Evolutionary conservation across 2,888 invertebrate species (phyloP), one percentile per base, ranked within the genome.

Genomic region (Caenorhabditis sp.): DNA sequence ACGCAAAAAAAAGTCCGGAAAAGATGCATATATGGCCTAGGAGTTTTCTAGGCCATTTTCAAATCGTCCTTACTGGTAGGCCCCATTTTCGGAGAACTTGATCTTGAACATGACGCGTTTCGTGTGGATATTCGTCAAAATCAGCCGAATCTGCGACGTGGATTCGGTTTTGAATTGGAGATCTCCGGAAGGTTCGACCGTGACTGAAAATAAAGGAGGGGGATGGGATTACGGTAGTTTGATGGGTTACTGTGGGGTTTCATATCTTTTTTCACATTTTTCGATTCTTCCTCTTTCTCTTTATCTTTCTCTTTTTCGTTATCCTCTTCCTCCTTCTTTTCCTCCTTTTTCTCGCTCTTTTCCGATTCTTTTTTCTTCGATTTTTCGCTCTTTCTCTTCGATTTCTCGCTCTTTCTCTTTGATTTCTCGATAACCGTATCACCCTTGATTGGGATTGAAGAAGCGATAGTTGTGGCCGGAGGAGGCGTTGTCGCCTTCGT

Each of bases 31-130:
- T n/a, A n/a, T n/a, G n/a, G n/a, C n/a, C n/a, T n/a, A n/a, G n/a
- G n/a, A n/a, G n/a, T n/a, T n/a, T n/a, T n/a, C n/a, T n/a, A n/a
- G n/a, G n/a, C n/a, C n/a, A n/a, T n/a, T n/a, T n/a, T n/a, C 11
- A 9, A 0, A 27, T 8, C 20, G n/a, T n/a, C 41, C 56, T 27
- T 27, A 66, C 66, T 27, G 39, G 27, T 68, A 68, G 9, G 41
- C 52, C 11, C 7, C 13, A 27, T 66, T 66, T 27, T 68, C 68
- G 35, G 68, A 68, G 5, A 37, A 41, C 59, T 68, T 68, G 24
- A 68, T 59, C 37, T 68, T 68, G 50, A 50, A 68, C 68, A 68
- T 68, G 41, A 68, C 59, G 52, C 59, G 59, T 52, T 68, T 68
- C n/a, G 39, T 41, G 17, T 52, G 43, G 0, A 27, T 56, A 20